Conservation (phyloP, 2,888 invertebrate genomes). For the Adineta ricciae region DNA sequence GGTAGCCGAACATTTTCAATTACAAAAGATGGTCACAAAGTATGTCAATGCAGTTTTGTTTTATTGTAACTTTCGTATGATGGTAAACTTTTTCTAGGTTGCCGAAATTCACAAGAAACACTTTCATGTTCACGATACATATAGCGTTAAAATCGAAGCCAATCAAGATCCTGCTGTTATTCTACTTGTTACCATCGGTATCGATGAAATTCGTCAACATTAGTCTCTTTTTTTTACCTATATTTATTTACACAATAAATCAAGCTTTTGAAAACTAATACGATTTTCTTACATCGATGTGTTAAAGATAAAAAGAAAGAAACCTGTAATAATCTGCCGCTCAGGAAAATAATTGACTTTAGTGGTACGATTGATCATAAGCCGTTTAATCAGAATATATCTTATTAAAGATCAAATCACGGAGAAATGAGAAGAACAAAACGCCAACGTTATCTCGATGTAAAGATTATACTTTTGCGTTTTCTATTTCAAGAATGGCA, state of each 20-base stretch:
- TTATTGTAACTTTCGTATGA: background rate
- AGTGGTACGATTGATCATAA: background rate
- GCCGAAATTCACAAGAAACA: background rate
- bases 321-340: background rate
- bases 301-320: background rate
- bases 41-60: background rate
- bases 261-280: background rate
- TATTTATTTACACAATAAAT: background rate
- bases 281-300: background rate
- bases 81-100: background rate
- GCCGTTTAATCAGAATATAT: background rate
- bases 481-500: too few relatives aligned
- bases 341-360: background rate
- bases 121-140: background rate
- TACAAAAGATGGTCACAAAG: background rate
- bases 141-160: background rate
- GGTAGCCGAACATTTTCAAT: background rate
- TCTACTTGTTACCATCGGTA: background rate
- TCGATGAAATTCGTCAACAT: background rate
- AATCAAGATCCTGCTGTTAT: background rate
- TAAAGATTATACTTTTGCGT: too few relatives aligned
- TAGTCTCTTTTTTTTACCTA: background rate
- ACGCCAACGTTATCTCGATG: too few relatives aligned
- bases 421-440: background rate
- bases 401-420: background rate